Base-by-base conservation (phyloP, 2,888 invertebrate species). In the Pristionchus maxplancki region DNA sequence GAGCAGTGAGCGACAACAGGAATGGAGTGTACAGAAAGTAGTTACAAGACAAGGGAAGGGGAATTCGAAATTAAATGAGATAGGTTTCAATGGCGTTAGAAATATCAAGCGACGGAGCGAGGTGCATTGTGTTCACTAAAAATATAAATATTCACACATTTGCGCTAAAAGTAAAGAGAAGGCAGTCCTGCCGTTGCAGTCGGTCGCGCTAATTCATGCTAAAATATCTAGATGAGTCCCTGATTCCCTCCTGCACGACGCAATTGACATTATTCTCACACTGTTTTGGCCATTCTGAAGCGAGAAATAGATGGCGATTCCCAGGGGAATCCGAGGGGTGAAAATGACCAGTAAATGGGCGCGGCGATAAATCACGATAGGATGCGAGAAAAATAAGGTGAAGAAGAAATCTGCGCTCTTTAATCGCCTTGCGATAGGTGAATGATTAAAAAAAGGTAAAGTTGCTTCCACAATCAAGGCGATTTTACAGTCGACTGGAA, bases 281-380 rank as follows among this genome's bases (percentile, higher is more conserved):
- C 24, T 37, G 37, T 34, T 58, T 34, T 31, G 37, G 71, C 37
- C 44, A 28, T 71, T 71, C 37, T 34, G 0, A n/a, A 74, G 74
- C 13, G 28, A 15, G n/a, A 78, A 78, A 78, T 78, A n/a, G 78
- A 78, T 78, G 44, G 37, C 9, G 34, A 0, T 11, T 78, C 78
- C 34, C 78, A 2, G 11, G 78, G 78, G 78, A 78, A 78, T 78
- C 24, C 31, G 13, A 28, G 24, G 37, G 31, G 58, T n/a, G 58
- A 71, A 37, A 71, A 71, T 78, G 78, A 78, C 44, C 44, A 44
- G 44, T 40, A 44, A 44, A 78, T 78, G 78, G 44, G 44, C 44
- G 78, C 24, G 44, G 58, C 58, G n/a, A 58, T 58, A n/a, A n/a
- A 58, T 58, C 58, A 58, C 58, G 58, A 5, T n/a, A 17, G 40